phyloP scores from a whole-genome alignment of 2,113 vertebrate genomes.

The Urocynchramus pylzowi region DNA sequence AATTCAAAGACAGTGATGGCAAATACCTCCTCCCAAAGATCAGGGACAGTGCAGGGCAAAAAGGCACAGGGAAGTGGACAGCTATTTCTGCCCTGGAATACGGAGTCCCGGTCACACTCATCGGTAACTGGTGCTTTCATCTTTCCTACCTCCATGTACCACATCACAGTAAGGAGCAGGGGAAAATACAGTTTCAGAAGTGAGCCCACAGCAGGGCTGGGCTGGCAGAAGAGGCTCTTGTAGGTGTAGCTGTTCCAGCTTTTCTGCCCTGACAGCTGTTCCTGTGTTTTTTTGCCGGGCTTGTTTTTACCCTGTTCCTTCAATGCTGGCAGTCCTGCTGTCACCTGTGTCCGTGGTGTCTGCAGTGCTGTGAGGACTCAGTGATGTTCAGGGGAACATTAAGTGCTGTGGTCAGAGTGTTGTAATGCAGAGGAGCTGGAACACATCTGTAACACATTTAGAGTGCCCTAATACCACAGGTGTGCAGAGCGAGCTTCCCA shows the following conservation, averaged over 20 bases:
- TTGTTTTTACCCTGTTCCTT: background rate
- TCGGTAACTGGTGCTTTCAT: slow-evolving; percentile 74
- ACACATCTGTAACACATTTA: background rate
- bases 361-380: background rate
- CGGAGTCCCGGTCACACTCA: slow-evolving; percentile 92
- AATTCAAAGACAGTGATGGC: slow-evolving; percentile 82
- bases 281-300: background rate
- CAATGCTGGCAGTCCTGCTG: background rate
- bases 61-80: slow-evolving; percentile 98
- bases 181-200: background rate
- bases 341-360: background rate
- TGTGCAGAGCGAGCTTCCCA: background rate
- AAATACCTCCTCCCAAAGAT: slow-evolving; percentile 90
- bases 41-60: slow-evolving; percentile 92
- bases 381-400: background rate
- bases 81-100: slow-evolving; percentile 94
- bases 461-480: background rate
- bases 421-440: background rate
- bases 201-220: background rate
- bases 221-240: background rate
- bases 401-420: background rate
- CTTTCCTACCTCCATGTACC: background rate
- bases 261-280: background rate
- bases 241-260: background rate
- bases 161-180: background rate